A percentile compares a stretch with the other conserved stretches of the same genome.
These are phyloP conservation scores for Engraulis encrasicolus DNA, from an alignment of 2,113 vertebrate genomes.

Conservation along the genomic window DNA sequence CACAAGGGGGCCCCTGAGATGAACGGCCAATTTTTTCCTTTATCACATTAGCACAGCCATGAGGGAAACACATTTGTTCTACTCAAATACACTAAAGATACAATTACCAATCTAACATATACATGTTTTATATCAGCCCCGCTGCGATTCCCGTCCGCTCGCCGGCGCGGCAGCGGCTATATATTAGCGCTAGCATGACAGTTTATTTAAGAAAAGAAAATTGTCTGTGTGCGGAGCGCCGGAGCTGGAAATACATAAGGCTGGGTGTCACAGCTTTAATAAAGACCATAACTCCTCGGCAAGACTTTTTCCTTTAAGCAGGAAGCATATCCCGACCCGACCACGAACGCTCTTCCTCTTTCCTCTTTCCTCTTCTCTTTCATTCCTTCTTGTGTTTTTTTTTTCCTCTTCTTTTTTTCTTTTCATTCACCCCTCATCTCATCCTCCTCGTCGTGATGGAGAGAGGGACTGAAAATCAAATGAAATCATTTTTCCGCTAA, in stretches of 20 bases:
- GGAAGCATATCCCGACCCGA: constrained; percentile 85
- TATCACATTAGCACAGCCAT: constrained; percentile 98
- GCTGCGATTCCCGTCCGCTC: constrained; percentile 88
- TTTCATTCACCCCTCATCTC: constrained; percentile 51
- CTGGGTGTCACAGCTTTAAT: constrained; percentile 92
- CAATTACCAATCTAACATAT: constrained; percentile 99
- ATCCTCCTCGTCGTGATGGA: constrained; percentile 75
- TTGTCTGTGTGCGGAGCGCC: constrained; percentile 92
- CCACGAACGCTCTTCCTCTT: constrained; percentile 73
- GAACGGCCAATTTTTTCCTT: constrained; percentile 98
- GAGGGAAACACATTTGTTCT: constrained; percentile 99
- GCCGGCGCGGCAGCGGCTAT: constrained; percentile 93
- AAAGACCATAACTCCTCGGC: constrained; percentile 92
- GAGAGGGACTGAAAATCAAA: constrained; percentile 68
- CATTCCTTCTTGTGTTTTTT: too few relatives aligned
- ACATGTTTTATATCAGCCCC: constrained; percentile 98
- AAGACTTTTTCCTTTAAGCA: constrained; percentile 85
- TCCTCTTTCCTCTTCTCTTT: too few relatives aligned
- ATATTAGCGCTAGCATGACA: constrained; percentile 99
- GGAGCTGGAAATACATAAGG: constrained; percentile 92
- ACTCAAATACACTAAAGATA: constrained; percentile 99
- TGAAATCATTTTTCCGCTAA: constrained; percentile 54
- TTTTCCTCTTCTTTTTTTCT: background rate
- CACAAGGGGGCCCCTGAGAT: constrained; percentile 89
- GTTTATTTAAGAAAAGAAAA: constrained; percentile 99